Conservation (phyloP, 2,797 vertebrate species). For the Girardinus metallicus region DNA sequence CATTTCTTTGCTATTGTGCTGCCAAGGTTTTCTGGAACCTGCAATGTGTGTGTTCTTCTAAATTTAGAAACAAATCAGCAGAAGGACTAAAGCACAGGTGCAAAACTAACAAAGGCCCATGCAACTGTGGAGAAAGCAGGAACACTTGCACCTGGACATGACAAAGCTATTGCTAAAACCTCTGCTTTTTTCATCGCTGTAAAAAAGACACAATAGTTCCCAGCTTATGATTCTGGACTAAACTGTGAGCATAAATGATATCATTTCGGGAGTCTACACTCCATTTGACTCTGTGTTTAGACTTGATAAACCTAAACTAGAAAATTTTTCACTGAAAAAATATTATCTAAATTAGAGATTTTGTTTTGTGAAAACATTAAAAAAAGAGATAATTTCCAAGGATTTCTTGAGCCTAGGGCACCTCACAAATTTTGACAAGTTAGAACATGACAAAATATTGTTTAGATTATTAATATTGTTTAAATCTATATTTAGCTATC, state of each 20-base stretch:
- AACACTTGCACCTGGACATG: neutral
- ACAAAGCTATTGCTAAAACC: constrained; percentile 28
- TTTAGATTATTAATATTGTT: neutral
- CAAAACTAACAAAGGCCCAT: constrained; percentile 10
- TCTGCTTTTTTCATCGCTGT: neutral
- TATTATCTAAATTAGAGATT: neutral
- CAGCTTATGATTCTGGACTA: neutral
- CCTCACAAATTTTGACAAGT: neutral
- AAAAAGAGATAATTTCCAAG: neutral
- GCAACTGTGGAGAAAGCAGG: constrained; percentile 5
- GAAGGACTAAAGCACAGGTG: constrained; percentile 16
- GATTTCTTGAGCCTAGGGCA: neutral
- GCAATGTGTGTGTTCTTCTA: neutral
- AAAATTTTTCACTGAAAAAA: neutral
- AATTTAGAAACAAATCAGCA: constrained; percentile 23
- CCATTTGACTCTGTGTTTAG: neutral
- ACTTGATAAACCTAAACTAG: neutral
- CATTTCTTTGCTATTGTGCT: constrained; percentile 17
- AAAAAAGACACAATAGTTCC: neutral
- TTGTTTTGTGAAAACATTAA: neutral
- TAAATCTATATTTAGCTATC: neutral
- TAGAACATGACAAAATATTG: neutral
- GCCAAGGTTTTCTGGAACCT: constrained; percentile 14
- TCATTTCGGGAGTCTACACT: neutral
- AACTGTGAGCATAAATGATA: neutral